phyloP scores from a whole-genome alignment of 2,888 invertebrate species.

The Crepidodera aurea region DNA sequence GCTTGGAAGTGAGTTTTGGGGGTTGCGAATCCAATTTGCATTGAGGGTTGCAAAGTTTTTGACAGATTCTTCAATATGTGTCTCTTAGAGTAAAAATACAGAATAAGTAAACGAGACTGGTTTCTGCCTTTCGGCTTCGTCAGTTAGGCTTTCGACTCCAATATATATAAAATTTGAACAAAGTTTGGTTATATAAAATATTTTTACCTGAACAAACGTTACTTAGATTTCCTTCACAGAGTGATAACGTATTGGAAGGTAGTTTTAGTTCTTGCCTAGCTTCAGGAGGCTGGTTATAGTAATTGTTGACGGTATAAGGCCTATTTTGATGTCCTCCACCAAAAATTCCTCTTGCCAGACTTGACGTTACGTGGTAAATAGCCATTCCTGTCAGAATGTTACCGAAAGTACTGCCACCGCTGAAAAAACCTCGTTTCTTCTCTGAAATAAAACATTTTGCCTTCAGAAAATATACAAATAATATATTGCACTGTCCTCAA shows the following conservation, averaged over 20 bases:
- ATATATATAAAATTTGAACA: too few species aligned
- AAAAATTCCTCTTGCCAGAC: slow-evolving; percentile 36
- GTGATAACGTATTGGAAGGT: slow-evolving; percentile 52
- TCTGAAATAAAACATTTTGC: slow-evolving; percentile 21
- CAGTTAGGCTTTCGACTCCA: too few species aligned
- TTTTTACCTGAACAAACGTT: slow-evolving; percentile 53
- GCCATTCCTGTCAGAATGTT: slow-evolving; percentile 55
- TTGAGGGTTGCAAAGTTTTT: too few species aligned
- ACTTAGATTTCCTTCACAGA: slow-evolving; percentile 55
- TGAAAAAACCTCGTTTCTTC: slow-evolving; percentile 49
- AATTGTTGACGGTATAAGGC: slow-evolving; percentile 55
- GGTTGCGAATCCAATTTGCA: too few species aligned
- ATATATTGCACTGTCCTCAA: too few species aligned
- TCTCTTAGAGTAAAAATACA: too few species aligned
- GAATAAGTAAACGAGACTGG: too few species aligned
- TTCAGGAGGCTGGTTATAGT: slow-evolving; percentile 54
- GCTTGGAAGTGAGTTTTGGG: too few species aligned
- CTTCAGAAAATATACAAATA: too few species aligned
- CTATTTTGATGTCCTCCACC: slow-evolving; percentile 32
- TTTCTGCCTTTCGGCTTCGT: too few species aligned
- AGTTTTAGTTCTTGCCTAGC: slow-evolving; percentile 53
- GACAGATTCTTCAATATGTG: too few species aligned
- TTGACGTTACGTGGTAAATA: slow-evolving; percentile 50
- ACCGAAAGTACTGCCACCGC: slow-evolving; percentile 51
- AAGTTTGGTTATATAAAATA: neutral